Evolutionary conservation across 2,113 vertebrate species (phyloP).

Genomic region (Solenodon paradoxus): DNA sequence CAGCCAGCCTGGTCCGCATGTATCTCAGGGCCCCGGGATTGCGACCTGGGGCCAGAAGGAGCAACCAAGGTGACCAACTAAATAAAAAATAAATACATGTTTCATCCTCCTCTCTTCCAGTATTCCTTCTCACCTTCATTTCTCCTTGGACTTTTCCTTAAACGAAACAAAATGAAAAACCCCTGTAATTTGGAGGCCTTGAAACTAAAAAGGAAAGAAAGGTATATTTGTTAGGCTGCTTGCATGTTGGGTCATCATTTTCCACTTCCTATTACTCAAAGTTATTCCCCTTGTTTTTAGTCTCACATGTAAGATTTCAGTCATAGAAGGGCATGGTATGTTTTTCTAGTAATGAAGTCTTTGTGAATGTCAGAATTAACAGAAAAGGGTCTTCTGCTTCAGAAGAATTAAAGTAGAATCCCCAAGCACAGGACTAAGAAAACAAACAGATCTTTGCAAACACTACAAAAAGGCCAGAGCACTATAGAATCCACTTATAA

Average conservation of each 20-base stretch:
- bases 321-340: neutral
- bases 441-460: neutral
- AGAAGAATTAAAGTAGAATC: neutral
- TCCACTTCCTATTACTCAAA: neutral
- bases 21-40: too few species aligned
- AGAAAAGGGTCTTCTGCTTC: neutral
- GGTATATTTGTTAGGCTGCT: neutral
- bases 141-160: too few species aligned
- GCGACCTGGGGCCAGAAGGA: too few species aligned
- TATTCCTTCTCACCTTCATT: too few species aligned
- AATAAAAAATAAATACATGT: too few species aligned
- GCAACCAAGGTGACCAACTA: too few species aligned
- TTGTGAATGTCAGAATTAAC: neutral
- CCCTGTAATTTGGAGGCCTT: neutral
- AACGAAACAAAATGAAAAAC: too few species aligned
- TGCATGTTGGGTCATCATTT: neutral
- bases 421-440: neutral
- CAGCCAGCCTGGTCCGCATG: too few species aligned
- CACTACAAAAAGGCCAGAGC: neutral
- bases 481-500: neutral
- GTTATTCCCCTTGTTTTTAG: neutral
- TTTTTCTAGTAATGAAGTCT: neutral
- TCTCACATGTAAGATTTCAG: neutral
- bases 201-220: conserved; percentile 1
- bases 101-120: too few species aligned